Conservation (phyloP, 2,797 vertebrate genomes). For the Hippopotamyrus pictus region DNA sequence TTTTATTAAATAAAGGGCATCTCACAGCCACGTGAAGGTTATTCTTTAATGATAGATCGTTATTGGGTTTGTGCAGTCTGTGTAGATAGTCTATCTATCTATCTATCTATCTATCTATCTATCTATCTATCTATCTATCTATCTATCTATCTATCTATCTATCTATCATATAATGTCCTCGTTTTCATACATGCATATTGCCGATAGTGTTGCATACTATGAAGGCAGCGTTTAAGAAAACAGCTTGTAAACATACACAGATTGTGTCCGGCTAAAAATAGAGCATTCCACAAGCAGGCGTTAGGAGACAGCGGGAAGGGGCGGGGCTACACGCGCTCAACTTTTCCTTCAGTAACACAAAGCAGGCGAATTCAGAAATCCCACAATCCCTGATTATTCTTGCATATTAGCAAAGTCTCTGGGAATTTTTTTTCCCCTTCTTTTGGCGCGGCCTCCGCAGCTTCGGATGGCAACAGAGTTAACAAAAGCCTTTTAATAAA, state of each 20-base stretch:
- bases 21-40: neutral
- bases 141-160: neutral
- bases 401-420: neutral
- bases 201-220: neutral
- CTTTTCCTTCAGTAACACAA: neutral
- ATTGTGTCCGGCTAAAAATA: conserved; percentile 1
- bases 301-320: neutral
- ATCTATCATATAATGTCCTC: neutral
- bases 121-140: neutral
- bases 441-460: neutral
- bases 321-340: neutral
- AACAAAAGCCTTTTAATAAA: neutral
- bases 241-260: neutral
- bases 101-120: neutral
- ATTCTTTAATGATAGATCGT: neutral
- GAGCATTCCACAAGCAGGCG: neutral
- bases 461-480: neutral
- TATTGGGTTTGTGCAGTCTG: neutral
- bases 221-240: neutral
- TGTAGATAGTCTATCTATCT: neutral
- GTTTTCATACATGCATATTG: neutral
- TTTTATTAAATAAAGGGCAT: neutral
- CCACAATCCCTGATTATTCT: neutral
- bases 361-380: neutral
- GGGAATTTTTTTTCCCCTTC: neutral